Conservation (phyloP, 92 coral and sea anemone genomes). For the Hydrozoanthus gracilis region DNA sequence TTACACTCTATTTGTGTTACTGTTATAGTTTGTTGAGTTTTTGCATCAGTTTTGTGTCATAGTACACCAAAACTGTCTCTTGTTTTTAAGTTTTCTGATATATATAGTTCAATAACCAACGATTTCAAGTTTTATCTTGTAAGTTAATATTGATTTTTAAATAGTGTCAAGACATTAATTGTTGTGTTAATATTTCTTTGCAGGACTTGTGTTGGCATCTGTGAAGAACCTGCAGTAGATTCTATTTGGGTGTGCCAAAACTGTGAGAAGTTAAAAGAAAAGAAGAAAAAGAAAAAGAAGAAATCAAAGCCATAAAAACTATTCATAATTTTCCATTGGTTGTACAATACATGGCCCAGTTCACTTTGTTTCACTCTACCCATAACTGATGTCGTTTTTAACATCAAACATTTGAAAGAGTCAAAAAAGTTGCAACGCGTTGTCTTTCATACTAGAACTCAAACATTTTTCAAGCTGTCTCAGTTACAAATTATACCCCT, state of each 20-base stretch:
- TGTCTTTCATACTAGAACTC: too few species aligned
- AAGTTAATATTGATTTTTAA: neutral
- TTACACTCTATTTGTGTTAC: too few species aligned
- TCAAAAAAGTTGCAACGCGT: neutral
- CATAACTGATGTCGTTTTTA: neutral
- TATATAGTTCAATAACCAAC: too few species aligned
- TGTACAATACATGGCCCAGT: too few species aligned
- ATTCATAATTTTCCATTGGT: neutral
- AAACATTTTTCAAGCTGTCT: too few species aligned
- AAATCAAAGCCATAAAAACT: slow-evolving; percentile 31
- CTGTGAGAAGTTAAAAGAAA: slow-evolving; percentile 22
- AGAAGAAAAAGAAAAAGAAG: slow-evolving; percentile 52
- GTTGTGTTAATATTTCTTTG: neutral
- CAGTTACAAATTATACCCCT: too few species aligned
- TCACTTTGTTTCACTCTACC: neutral
- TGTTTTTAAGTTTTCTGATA: too few species aligned
- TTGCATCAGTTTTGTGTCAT: neutral
- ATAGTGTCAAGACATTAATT: too few species aligned
- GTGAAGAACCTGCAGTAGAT: slow-evolving; percentile 16
- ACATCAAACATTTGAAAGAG: neutral
- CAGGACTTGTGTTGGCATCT: slow-evolving; percentile 43
- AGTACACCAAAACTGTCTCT: too few species aligned
- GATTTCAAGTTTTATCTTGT: too few species aligned
- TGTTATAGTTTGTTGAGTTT: too few species aligned
- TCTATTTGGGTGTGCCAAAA: slow-evolving; percentile 23